Evolutionary conservation across 2,113 vertebrate genomes (phyloP), one percentile per base, ranked within the genome.

Genomic region (Anguilla japonica): DNA sequence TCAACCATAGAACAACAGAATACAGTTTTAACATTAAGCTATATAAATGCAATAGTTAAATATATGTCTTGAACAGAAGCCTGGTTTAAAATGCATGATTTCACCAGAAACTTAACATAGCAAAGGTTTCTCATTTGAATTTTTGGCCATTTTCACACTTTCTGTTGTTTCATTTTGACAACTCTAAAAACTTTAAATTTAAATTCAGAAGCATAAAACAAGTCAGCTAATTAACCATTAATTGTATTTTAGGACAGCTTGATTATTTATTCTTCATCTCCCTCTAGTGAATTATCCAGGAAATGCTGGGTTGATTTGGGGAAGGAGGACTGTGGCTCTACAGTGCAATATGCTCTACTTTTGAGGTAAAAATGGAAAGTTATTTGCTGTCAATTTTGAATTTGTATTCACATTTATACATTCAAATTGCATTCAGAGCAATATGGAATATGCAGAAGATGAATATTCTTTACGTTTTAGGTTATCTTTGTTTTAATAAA

Each of bases 221-320:
- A 75, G 9, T 34, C 26, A 26, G 26, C 9, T 13, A 34, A 75
- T 29, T 34, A 71, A 3, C 26, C 26, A 75, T 75, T 75, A 75
- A 75, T 75, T 34, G 71, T 75, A 9, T 75, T 75, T 34, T 26
- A 75, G 71, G 26, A 43, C 26, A 79, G 34, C 53, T 57, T 56
- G 50, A 80, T 85, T 56, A 57, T 56, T 85, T 79, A 85, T 79
- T 85, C 43, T 85, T 34, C 71, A 80, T 56, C 84, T n/a, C 78
- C 78, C 84, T 85, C 84, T 85, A 63, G 84, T 85, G 84, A 56
- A 57, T 39, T 5, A 41, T 57, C 56, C 18, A 41, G 41, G 40
- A 71, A 85, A 85, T 34, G 50, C 22, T 53, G 34, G 34, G 7
- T 60, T 53, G 50, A 11, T n/a, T 22, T 22, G 63, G 20, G 80